Base-by-base conservation (phyloP, 2,797 vertebrate genomes). In the Trichosurus vulpecula region DNA sequence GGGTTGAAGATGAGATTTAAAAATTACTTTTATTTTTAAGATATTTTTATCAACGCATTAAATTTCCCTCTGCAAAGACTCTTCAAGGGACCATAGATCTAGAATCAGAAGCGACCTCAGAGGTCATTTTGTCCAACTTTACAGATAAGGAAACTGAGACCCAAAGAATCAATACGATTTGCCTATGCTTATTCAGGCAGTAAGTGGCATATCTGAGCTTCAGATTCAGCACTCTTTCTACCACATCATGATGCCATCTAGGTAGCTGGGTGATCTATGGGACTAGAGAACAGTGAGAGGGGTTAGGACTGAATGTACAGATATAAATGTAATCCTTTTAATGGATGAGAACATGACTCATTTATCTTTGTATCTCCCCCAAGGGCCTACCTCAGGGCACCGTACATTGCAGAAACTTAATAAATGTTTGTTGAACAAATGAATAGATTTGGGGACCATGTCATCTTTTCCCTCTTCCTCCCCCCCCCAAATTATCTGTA, bases 401-500 rank as follows among this genome's bases (percentile, higher is more conserved):
- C 11, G 41, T 41, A 47, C 74, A 81, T 81, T 81, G 41, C 1
- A 81, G 74, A 81, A 81, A 81, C 41, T 81, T 81, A 25, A 81
- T 81, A 81, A 81, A 81, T 81, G 41, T 81, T 81, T 81, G 74
- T 25, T 47, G 41, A 96, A 91, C 52, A 93, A 91, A 12, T 6
- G 2, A 93, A 31, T 91, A 56, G 35, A n/a, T 41, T 92, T 92
- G 58, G 54, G 91, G 96, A 54, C 1, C 3, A 25, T 54, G 89
- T 58, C 30, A 51, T 92, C 4, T 55, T 57, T 81, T 95, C 51
- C 91, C 3, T 55, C 61, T 81, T 95, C n/a, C 90, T 87, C 52
- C 81, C 93, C 81, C 93, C 93, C 92, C 35, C 31, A 94, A 97
- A 91, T 35, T 74, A 30, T 9, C 31, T 29, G 27, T 74, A 94